Percentiles rank a stretch among this genome's conserved stretches.
These are phyloP conservation scores for Nysson spinosus DNA, from an alignment of 2,888 invertebrate species.

Conservation along the genomic window DNA sequence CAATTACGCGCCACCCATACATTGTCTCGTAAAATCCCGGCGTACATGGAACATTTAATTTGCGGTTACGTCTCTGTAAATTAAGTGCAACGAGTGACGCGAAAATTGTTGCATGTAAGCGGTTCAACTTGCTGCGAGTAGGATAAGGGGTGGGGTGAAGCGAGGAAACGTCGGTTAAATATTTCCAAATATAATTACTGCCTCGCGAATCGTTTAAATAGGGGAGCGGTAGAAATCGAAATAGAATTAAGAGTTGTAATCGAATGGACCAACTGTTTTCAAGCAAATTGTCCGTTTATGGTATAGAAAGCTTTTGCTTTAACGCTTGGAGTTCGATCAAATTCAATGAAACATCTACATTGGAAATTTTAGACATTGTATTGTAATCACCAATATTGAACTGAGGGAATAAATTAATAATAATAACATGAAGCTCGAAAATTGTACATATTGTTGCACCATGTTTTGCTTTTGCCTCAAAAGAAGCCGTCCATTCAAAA, in stretches of 20 bases:
- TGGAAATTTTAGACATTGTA: too few relatives aligned
- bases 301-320: background rate
- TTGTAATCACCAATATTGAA: too few relatives aligned
- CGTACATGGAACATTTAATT: constrained; percentile 49
- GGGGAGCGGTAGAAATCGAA: constrained; percentile 30
- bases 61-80: constrained; percentile 46
- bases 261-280: constrained; percentile 26
- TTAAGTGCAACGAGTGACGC: constrained; percentile 46
- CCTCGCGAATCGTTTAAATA: constrained; percentile 6
- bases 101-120: constrained; percentile 28
- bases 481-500: too few relatives aligned
- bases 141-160: background rate
- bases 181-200: constrained; percentile 32
- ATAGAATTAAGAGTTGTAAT: constrained; percentile 27
- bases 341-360: too few relatives aligned
- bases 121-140: constrained; percentile 17
- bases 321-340: too few relatives aligned
- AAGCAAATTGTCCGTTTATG: constrained; percentile 13
- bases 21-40: constrained; percentile 43
- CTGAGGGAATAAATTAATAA: too few relatives aligned
- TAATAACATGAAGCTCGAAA: too few relatives aligned
- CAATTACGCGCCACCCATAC: constrained; percentile 35
- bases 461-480: too few relatives aligned
- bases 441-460: too few relatives aligned
- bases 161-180: background rate